Evolutionary conservation across 2,797 vertebrate genomes (phyloP), one percentile per base, ranked within the genome.

Genomic region (Petrocephalus sullivani): DNA sequence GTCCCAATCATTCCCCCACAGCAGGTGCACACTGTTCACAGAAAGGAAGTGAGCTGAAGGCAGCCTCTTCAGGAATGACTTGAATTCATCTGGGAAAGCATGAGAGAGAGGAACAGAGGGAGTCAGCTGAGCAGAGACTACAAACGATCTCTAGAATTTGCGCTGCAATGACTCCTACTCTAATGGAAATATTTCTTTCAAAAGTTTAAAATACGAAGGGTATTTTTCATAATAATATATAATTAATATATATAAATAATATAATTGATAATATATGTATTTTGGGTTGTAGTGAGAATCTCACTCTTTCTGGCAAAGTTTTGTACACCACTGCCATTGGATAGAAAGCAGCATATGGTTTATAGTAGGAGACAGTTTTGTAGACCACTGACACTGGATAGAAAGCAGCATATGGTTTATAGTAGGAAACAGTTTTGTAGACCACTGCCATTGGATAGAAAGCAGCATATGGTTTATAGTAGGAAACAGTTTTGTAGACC

Each of bases 1-100:
- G 92, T 99, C 98, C 98, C 98, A 99, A 94, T 99, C 98, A 0
- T 97, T 99, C 87, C 98, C 98, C 98, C 98, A 99, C 90, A 99
- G 97, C 93, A 99, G 97, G 93, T 99, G 98, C 90, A 99, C 98
- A 88, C 97, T 99, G 93, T 97, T 97, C 87, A 99, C 98, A 56
- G 97, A 98, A 93, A 99, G 95, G 94, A 99, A 99, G 93, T 99
- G 98, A 91, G 98, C 98, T 93, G 96, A 97, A 91, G 98, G 98
- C 92, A 99, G 95, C 92, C 97, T 97, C 94, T 98, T 99, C 96
- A 99, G 97, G 92, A 98, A 99, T 9, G 98, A 99, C 94, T 99
- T 99, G 93, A 99, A 99, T 92, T 99, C 98, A 93, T 99, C 98
- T 99, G 92, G 71, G 51, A 81, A 88, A 92, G 93, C 23, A 92